Conservation (phyloP, 2,888 invertebrate genomes). For the Drosophila paramelanica region DNA sequence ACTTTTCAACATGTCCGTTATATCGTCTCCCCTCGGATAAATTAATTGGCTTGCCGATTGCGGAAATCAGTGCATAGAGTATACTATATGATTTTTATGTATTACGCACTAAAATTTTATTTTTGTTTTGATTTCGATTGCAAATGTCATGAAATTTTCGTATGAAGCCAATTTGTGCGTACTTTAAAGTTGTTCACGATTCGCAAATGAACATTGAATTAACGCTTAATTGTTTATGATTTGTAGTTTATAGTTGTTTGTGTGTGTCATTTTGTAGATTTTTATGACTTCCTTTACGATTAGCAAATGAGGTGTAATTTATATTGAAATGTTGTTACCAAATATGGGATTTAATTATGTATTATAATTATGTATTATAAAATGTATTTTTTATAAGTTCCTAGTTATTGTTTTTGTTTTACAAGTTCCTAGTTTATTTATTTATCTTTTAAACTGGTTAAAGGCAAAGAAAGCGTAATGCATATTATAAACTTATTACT, state of each 20-base stretch:
- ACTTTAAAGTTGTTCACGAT: slow-evolving; percentile 19
- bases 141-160: slow-evolving; percentile 37
- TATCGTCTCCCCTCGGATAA: slow-evolving; percentile 15
- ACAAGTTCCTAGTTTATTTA: not conserved
- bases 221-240: slow-evolving; percentile 13
- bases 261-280: slow-evolving; percentile 7
- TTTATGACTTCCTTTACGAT: slow-evolving; percentile 43
- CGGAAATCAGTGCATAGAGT: slow-evolving; percentile 45
- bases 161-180: slow-evolving; percentile 3
- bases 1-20: slow-evolving; percentile 19
- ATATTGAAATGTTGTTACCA: slow-evolving; percentile 39
- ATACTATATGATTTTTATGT: slow-evolving; percentile 8
- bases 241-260: not conserved
- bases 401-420: not conserved
- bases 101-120: slow-evolving; percentile 35
- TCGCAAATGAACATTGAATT: not conserved
- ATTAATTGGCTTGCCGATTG: slow-evolving; percentile 44
- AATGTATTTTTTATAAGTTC: slow-evolving; percentile 8
- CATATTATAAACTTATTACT: no score
- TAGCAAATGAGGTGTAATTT: slow-evolving; percentile 35
- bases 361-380: not conserved
- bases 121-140: slow-evolving; percentile 33
- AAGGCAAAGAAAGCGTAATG: no score
- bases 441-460: not conserved
- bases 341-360: slow-evolving; percentile 34